Evolutionary conservation across 2,888 invertebrate species (phyloP), one percentile per base, ranked within the genome.

Genomic region (Leptinotarsa juncta): DNA sequence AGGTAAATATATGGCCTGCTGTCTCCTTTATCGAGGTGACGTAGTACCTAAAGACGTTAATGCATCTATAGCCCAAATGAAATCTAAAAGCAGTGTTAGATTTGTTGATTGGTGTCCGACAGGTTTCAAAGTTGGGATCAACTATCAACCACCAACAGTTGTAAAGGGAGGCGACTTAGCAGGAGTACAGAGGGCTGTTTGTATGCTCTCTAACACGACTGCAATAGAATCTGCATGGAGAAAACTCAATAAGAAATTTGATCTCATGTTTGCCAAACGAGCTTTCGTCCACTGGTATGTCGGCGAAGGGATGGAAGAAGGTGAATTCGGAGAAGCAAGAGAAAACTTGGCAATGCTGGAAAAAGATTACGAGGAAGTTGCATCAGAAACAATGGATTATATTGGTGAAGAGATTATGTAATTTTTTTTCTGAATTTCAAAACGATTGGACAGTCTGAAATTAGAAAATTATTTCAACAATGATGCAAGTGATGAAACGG

Each of bases 71-170:
- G 94, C 94, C 0, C 91, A 91, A 69, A 94, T 96, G 90, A 95
- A 95, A 87, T 91, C 92, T 0, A 92, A 93, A 80, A 92, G 93
- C 81, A 91, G 91, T 69, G 94, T 97, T 71, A 92, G 95, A 79
- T 98, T 98, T 84, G 97, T 97, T n/a, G 96, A 97, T 85, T 97
- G 96, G 96, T 96, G 96, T 86, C 97, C 97, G 3, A 97, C 97
- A 10, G 97, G 97, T 0, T 97, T 97, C 86, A 96, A 96, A 89
- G 85, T 85, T 55, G 79, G 79, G 1, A 90, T 90, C 42, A 90
- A 90, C 81, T 90, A 89, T 78, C 89, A 96, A 88, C 93, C 94
- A 23, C 96, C 97, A 0, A 93, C 93, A 2, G 92, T 93, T 72
- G 94, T 94, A 68, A 91, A 91, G 18, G 93, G 93, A 23, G 94